Evolutionary conservation across 2,797 vertebrate genomes (phyloP).

Genomic region (Falco cherrug): DNA sequence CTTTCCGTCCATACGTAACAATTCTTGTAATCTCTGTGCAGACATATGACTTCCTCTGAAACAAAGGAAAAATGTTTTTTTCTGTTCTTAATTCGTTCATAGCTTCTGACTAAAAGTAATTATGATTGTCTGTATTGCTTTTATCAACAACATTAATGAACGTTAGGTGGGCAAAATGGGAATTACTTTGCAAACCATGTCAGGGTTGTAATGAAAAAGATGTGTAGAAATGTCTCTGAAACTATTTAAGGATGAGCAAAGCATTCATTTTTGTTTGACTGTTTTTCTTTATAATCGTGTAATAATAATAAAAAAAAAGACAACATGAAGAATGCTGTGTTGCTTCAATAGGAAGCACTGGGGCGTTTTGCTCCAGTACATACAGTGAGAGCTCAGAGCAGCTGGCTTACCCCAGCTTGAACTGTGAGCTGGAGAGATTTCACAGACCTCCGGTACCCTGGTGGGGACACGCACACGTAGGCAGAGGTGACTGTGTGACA

Average conservation of each 20-base stretch:
- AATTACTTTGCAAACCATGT: not conserved
- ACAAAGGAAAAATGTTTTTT: not conserved
- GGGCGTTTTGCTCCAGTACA: not conserved
- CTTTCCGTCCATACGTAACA: not conserved
- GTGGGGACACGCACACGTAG: rapidly evolving
- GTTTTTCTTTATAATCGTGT: not conserved
- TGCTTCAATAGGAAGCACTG: rapidly evolving
- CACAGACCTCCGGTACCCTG: not conserved
- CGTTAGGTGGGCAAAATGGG: not conserved
- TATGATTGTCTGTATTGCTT: not conserved
- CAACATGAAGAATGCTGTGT: not conserved
- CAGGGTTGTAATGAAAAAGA: not conserved
- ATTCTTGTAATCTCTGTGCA: not conserved
- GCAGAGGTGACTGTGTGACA: not conserved
- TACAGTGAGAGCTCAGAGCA: not conserved
- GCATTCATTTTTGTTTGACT: not conserved
- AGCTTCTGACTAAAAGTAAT: not conserved
- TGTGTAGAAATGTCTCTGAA: not conserved
- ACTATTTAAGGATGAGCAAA: not conserved
- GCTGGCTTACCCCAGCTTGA: not conserved
- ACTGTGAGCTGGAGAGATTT: not conserved
- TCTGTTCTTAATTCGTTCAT: not conserved
- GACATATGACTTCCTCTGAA: not conserved
- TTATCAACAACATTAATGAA: not conserved
- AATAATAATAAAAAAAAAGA: not conserved